Evolutionary conservation across 2,888 invertebrate genomes (phyloP).

Genomic region (Ophion costatus): DNA sequence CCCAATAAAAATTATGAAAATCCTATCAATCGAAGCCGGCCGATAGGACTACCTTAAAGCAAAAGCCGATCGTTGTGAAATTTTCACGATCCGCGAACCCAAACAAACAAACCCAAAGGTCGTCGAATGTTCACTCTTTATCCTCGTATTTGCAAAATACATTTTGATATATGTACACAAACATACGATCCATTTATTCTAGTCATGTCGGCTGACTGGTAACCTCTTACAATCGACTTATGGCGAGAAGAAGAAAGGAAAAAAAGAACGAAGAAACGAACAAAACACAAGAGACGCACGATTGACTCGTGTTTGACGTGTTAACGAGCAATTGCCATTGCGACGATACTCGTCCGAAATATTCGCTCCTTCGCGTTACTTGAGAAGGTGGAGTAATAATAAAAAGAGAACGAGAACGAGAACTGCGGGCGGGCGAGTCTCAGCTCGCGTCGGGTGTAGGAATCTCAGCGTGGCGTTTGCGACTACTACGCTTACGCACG

Average conservation of each 20-base stretch:
- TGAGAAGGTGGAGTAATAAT: constrained; percentile 14
- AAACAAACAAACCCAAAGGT: background rate
- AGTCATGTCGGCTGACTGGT: constrained; percentile 32
- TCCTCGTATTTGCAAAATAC: background rate
- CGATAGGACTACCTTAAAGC: too few relatives aligned
- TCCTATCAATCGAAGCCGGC: too few relatives aligned
- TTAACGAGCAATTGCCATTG: constrained; percentile 23
- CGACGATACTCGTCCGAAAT: background rate
- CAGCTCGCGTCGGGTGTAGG: constrained; percentile 10
- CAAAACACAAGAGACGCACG: background rate
- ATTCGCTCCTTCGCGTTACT: constrained; percentile 18
- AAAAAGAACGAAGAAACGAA: background rate
- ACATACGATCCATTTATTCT: constrained; percentile 62
- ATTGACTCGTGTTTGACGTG: constrained; percentile 34
- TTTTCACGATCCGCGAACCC: background rate
- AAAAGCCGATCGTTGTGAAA: too few relatives aligned
- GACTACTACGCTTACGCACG: constrained; percentile 28
- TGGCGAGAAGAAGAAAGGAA: constrained; percentile 7
- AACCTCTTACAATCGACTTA: constrained; percentile 38
- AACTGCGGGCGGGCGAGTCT: constrained; percentile 18
- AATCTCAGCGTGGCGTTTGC: constrained; percentile 33
- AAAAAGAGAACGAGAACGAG: background rate
- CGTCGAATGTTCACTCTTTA: background rate
- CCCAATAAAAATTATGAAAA: too few relatives aligned
- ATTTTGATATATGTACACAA: constrained; percentile 50